Conservation (phyloP, 2,888 invertebrate species). For the Uropetala carovei region DNA sequence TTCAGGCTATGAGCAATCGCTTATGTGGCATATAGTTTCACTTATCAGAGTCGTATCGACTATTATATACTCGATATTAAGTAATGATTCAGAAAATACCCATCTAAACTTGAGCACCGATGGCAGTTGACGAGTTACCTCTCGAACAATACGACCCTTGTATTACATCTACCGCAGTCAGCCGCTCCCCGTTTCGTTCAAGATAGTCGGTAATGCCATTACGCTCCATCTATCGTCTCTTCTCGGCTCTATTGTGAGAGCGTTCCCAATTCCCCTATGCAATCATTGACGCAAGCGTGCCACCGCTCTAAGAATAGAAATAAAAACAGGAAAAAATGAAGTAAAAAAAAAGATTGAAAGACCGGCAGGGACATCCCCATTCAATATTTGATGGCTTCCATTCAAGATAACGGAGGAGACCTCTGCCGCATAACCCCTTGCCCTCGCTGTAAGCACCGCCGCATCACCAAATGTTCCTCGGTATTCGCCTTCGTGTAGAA, state of each 20-base stretch:
- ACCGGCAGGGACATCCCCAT: not conserved
- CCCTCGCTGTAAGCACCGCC: not conserved
- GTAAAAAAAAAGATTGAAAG: not conserved
- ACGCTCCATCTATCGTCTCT: not conserved
- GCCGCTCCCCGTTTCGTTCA: not conserved
- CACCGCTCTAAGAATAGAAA: slow-evolving; percentile 3
- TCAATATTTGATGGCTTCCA: slow-evolving; percentile 17
- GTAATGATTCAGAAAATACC: no score
- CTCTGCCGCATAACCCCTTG: not conserved
- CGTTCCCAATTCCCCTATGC: not conserved
- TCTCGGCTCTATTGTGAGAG: not conserved
- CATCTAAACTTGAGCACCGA: no score
- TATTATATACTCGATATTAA: no score
- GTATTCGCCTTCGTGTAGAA: not conserved
- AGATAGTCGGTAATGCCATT: slow-evolving; percentile 16
- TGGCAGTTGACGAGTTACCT: no score
- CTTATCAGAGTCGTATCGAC: no score
- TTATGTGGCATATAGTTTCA: no score
- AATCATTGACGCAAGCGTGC: slow-evolving; percentile 8
- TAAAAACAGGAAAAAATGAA: not conserved
- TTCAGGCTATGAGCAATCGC: no score
- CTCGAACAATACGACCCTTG: not conserved
- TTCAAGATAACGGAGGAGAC: not conserved
- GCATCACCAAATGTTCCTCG: no score
- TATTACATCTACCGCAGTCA: not conserved